phyloP scores from a whole-genome alignment of 2,797 vertebrate species.

The Acrossocheilus wenchowensis region DNA sequence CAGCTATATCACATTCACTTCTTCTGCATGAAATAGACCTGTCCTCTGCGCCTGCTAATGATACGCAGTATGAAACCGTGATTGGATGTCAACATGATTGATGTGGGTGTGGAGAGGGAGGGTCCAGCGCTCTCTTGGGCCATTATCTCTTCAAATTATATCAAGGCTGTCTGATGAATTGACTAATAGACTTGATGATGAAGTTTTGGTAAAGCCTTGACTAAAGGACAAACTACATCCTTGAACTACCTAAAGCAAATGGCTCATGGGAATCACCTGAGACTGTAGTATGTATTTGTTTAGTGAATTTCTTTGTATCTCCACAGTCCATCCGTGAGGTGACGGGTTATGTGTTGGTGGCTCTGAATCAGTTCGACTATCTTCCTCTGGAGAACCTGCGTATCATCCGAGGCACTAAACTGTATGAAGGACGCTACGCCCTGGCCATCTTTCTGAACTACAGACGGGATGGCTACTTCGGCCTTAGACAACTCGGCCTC shows the following conservation, averaged over 20 bases:
- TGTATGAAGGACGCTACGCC: constrained; percentile 93
- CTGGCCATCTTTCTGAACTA: constrained; percentile 97
- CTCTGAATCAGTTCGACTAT: constrained; percentile 96
- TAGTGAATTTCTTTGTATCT: background rate
- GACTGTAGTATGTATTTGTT: background rate
- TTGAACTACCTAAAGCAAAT: background rate
- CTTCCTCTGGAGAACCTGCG: constrained; percentile 96
- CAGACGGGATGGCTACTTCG: constrained; percentile 90
- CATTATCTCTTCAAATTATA: constrained; percentile 48
- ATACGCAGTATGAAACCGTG: constrained; percentile 13
- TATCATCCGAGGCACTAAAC: constrained; percentile 93
- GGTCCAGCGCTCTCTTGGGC: constrained; percentile 13
- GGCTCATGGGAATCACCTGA: background rate
- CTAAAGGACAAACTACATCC: background rate
- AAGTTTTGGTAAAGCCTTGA: constrained; percentile 4
- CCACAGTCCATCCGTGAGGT: constrained; percentile 90
- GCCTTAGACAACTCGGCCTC: constrained; percentile 91
- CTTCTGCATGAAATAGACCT: constrained; percentile 36
- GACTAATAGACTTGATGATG: constrained; percentile 41
- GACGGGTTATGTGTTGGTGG: constrained; percentile 96
- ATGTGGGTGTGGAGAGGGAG: constrained; percentile 44
- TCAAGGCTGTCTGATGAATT: constrained; percentile 35
- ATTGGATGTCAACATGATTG: constrained; percentile 58
- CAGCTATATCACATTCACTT: constrained; percentile 32
- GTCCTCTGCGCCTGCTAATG: constrained; percentile 27